Base-by-base conservation (phyloP, 2,888 invertebrate species). In the Caenorhabditis sulstoni region DNA sequence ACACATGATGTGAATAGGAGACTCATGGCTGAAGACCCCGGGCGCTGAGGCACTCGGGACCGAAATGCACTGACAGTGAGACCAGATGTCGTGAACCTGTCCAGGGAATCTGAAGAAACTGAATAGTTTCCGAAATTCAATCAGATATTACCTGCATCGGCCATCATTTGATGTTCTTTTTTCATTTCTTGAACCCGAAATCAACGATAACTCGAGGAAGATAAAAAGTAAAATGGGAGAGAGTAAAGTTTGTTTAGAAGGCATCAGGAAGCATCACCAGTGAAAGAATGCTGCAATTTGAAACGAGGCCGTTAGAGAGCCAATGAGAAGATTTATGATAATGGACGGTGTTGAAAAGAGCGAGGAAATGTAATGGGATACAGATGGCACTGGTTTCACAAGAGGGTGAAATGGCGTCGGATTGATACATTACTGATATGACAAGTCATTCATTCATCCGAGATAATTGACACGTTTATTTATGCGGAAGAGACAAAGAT, bases 1-100 rank as follows among this genome's bases (percentile, higher is more conserved):
- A 64, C 85, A 85, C 66, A 85, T 83, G 14, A 85, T 79, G 55
- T 85, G 85, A 50, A 83, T 55, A 1, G 81, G 67, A 4, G 65
- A 66, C 23, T 82, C 79, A 35, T 78, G 78, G 8, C 53, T 62
- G 45, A 66, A 66, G 22, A 55, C n/a, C 49, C 66, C 71, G 3
- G 66, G 61, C 7, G 44, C 52, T 1, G 57, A 22, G 14, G 71
- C 59, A n/a, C 57, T 71, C 1, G 79, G 81, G 2, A 81, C 83
- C 0, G 85, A 65, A n/a, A 81, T 59, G 49, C 85, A 85, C 29
- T 73, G 80, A 47, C 85, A 85, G 9, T 81, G 78, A 0, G 58
- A 41, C 85, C 85, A 85, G 49, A 68, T 50, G 18, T 73, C 68
- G 35, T 81, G 66, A 20, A 74, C 64, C 53, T 76, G 67, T 4